These are phyloP conservation scores for Thymallus thymallus DNA, from an alignment of 2,113 vertebrate species.

Conservation along the genomic window DNA sequence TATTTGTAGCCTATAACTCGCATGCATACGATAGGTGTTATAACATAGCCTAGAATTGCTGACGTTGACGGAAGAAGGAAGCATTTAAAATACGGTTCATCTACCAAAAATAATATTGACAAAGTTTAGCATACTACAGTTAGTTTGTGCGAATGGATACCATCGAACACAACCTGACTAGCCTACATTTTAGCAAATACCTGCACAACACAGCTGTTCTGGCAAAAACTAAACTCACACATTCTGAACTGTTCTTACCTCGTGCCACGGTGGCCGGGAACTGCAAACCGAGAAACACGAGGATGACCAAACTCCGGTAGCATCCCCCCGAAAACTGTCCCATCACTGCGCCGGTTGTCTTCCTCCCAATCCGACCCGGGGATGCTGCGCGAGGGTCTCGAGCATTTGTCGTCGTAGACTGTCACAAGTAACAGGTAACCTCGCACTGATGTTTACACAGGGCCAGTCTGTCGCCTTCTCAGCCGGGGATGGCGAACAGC, in stretches of 20 bases:
- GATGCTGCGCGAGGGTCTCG: constrained; percentile 47
- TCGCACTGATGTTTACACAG: constrained; percentile 12
- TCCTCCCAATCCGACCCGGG: constrained; percentile 57
- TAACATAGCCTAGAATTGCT: too few relatives aligned
- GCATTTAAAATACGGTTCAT: too few relatives aligned
- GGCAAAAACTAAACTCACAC: not conserved
- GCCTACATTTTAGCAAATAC: too few relatives aligned
- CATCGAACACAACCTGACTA: too few relatives aligned
- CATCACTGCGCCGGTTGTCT: constrained; percentile 58
- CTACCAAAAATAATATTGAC: too few relatives aligned
- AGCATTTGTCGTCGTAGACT: constrained; percentile 45
- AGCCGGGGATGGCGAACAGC: constrained; percentile 7
- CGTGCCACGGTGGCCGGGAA: constrained; percentile 44
- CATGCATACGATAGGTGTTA: too few relatives aligned
- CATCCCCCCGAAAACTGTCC: constrained; percentile 65
- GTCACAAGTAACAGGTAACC: constrained; percentile 32
- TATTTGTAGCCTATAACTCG: too few relatives aligned
- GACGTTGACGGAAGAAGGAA: too few relatives aligned
- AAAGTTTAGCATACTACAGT: too few relatives aligned
- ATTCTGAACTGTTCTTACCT: constrained; percentile 56
- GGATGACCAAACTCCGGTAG: constrained; percentile 58
- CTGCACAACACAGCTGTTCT: too few relatives aligned
- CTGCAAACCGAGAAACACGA: constrained; percentile 51
- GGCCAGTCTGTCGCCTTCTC: constrained; percentile 13
- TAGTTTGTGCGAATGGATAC: too few relatives aligned